Base-by-base conservation (phyloP, 2,113 vertebrate genomes). In the Drymodes brunneopygia region DNA sequence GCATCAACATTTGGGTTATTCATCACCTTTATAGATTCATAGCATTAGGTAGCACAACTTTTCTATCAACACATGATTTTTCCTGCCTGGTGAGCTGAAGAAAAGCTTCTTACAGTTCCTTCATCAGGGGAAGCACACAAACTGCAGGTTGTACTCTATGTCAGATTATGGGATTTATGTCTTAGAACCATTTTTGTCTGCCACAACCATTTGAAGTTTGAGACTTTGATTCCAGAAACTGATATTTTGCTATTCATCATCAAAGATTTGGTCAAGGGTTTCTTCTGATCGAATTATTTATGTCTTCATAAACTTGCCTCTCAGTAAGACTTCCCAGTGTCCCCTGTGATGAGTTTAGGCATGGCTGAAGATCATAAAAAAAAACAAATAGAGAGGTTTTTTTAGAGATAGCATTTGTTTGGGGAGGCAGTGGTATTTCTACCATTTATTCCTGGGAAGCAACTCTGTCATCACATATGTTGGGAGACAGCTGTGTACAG, bases 1-100 rank as follows among this genome's bases (percentile, higher is more conserved):
- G 75, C 60, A 64, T 77, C 79, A 81, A 57, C 60, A 64, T 72
- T 62, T 54, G 56, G 67, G 71, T 61, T 88, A 70, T 96, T 73
- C 48, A 73, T 96, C 95, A 96, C 90, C 90, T 92, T 69, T 66
- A 62, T 54, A 28, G 62, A 69, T 94, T 85, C 79, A 36, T 8
- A 86, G 67, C 51, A 71, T 91, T 91, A 85, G 75, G 74, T 83
- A 90, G 88, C 82, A 85, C 47, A 66, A 73, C 81, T 91, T 88
- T 93, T 83, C 87, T 90, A 54, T 94, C 90, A 88, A 42, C 88
- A 90, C 62, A 20, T 77, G 28, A 4, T 47, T 92, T 92, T 90
- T 91, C 36, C 58, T 92, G 67, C 31, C 79, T 88, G 62, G 27
- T 87, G 85, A 93, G 58, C 79, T 94, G 74, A 93, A 69, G 71